Percentiles rank a stretch among this genome's conserved stretches.
phyloP scores from a whole-genome alignment of 2,797 vertebrate species.

The Myotis vivesi region DNA sequence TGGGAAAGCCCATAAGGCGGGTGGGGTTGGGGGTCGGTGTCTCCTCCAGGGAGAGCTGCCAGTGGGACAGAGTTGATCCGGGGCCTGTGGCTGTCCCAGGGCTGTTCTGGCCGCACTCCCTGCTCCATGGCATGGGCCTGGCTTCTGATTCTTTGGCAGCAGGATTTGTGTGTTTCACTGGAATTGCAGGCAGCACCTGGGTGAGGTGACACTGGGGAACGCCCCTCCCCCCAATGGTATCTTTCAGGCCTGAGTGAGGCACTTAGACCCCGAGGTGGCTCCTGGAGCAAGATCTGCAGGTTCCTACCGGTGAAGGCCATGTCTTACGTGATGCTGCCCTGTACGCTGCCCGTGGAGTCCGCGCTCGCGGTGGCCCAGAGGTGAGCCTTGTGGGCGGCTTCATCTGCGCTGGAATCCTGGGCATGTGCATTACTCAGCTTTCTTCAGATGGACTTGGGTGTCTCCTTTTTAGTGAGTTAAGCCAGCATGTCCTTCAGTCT shows the following conservation, averaged over 20 bases:
- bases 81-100: not conserved
- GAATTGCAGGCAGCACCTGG: rapidly evolving
- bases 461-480: not conserved
- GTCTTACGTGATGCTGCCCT: slow-evolving; percentile 92
- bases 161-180: rapidly evolving
- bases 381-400: slow-evolving; percentile 75
- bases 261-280: slow-evolving; percentile 85
- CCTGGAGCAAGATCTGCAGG: slow-evolving; percentile 84
- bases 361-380: slow-evolving; percentile 87
- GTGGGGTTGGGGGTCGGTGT: not conserved
- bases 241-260: slow-evolving; percentile 89
- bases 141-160: not conserved
- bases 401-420: not conserved
- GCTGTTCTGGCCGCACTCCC: not conserved
- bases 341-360: slow-evolving; percentile 91
- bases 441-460: not conserved
- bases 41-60: rapidly evolving
- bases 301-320: slow-evolving; percentile 89
- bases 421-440: rapidly evolving
- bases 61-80: not conserved
- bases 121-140: rapidly evolving
- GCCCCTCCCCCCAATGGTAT: not conserved
- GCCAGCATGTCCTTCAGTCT: not conserved
- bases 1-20: rapidly evolving
- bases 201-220: rapidly evolving